Evolutionary conservation across 2,797 vertebrate species (phyloP).

Genomic region (Ciconia nigra): DNA sequence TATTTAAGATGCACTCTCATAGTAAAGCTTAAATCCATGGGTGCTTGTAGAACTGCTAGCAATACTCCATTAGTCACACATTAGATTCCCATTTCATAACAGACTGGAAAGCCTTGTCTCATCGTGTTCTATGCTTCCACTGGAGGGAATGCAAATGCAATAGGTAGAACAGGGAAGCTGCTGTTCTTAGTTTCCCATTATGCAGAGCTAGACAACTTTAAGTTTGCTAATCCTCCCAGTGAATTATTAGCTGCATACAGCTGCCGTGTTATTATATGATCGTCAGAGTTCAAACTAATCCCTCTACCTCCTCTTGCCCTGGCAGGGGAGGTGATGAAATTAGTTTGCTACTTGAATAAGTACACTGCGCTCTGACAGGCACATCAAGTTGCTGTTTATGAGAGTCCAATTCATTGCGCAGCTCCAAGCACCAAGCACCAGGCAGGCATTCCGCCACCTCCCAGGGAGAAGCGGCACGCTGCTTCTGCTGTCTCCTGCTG

Average conservation of each 20-base stretch:
- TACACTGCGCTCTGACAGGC: not conserved
- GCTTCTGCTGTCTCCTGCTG: not conserved
- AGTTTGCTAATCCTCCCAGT: slow-evolving; percentile 32
- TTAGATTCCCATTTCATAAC: slow-evolving; percentile 48
- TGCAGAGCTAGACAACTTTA: slow-evolving; percentile 52
- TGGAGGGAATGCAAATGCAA: slow-evolving; percentile 43
- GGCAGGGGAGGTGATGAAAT: not conserved
- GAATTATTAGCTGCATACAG: slow-evolving; percentile 51
- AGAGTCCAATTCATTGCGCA: not conserved
- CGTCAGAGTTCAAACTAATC: slow-evolving; percentile 35
- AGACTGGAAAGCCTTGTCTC: slow-evolving; percentile 54
- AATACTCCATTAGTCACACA: slow-evolving; percentile 42
- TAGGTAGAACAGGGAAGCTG: not conserved
- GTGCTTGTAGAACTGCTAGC: not conserved
- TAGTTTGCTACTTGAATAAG: not conserved
- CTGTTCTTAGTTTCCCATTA: slow-evolving; percentile 11
- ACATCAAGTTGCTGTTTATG: not conserved
- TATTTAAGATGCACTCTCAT: not conserved
- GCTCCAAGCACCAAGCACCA: not conserved
- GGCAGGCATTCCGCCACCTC: not conserved
- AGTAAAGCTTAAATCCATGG: not conserved
- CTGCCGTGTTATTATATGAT: slow-evolving; percentile 37
- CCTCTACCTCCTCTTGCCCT: not conserved
- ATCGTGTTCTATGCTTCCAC: slow-evolving; percentile 37
- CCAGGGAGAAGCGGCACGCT: not conserved